These are phyloP conservation scores for Rhagonycha fulva DNA, from an alignment of 2,888 invertebrate genomes.

Conservation along the genomic window DNA sequence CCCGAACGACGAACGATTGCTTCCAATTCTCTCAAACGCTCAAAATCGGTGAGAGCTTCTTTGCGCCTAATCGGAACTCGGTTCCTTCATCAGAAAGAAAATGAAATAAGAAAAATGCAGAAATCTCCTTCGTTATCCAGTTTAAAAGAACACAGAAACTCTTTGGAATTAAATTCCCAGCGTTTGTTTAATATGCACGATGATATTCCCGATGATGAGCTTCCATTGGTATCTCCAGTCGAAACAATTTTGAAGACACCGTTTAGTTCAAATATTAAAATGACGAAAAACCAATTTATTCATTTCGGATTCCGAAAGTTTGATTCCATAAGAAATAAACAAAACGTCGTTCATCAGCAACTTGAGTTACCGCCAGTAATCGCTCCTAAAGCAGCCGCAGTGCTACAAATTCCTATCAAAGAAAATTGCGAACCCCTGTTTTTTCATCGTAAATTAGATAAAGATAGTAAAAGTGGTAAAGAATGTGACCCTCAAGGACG, in stretches of 20 bases:
- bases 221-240: conserved; percentile 20
- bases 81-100: conserved; percentile 51
- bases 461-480: conserved; percentile 35
- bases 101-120: conserved; percentile 37
- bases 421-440: conserved; percentile 41
- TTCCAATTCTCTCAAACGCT: conserved; percentile 56
- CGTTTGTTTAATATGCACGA: conserved; percentile 6
- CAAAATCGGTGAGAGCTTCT: conserved; percentile 73
- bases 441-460: conserved; percentile 17
- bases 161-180: conserved; percentile 18
- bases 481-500: conserved; percentile 36
- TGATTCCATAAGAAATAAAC: conserved; percentile 35
- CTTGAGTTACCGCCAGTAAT: conserved; percentile 56
- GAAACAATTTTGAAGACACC: conserved; percentile 53
- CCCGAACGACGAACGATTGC: conserved; percentile 46
- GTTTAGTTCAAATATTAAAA: conserved; percentile 33
- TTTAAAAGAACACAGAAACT: conserved; percentile 35
- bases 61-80: conserved; percentile 68
- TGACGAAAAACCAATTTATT: conserved; percentile 28
- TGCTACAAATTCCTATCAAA: conserved; percentile 60
- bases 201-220: conserved; percentile 22
- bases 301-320: conserved; percentile 36
- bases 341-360: conserved; percentile 38
- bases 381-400: conserved; percentile 66
- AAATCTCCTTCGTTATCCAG: conserved; percentile 46